These are phyloP conservation scores for Menidia menidia DNA, from an alignment of 2,797 vertebrate genomes.

Conservation along the genomic window DNA sequence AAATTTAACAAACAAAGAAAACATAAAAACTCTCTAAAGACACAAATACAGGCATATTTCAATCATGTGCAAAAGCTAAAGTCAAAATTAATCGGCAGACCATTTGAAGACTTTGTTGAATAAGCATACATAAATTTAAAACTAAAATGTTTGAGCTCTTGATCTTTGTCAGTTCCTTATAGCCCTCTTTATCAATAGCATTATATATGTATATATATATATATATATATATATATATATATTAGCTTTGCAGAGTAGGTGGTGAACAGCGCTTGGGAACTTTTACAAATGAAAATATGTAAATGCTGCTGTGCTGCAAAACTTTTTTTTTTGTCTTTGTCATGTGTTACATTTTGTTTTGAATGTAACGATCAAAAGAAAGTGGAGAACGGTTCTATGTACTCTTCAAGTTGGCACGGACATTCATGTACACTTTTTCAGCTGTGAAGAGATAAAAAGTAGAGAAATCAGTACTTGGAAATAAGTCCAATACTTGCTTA, in stretches of 20 bases:
- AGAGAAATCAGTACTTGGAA: slow-evolving; percentile 5
- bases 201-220: no score
- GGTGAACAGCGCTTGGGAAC: no score
- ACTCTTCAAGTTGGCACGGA: slow-evolving; percentile 75
- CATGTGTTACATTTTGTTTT: not conserved
- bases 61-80: not conserved
- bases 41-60: not conserved
- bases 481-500: not conserved
- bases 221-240: no score
- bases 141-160: no score
- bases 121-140: not conserved
- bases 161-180: no score
- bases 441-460: slow-evolving; percentile 66
- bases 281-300: no score
- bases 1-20: not conserved
- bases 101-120: not conserved
- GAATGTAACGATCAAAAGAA: not conserved
- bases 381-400: slow-evolving; percentile 9
- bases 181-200: no score
- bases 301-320: no score
- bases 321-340: no score
- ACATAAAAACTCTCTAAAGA: not conserved
- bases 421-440: slow-evolving; percentile 83
- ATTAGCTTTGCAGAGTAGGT: no score
- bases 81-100: not conserved